These are phyloP conservation scores for Tinea trinotella DNA, from an alignment of 2,888 invertebrate species.

Conservation along the genomic window DNA sequence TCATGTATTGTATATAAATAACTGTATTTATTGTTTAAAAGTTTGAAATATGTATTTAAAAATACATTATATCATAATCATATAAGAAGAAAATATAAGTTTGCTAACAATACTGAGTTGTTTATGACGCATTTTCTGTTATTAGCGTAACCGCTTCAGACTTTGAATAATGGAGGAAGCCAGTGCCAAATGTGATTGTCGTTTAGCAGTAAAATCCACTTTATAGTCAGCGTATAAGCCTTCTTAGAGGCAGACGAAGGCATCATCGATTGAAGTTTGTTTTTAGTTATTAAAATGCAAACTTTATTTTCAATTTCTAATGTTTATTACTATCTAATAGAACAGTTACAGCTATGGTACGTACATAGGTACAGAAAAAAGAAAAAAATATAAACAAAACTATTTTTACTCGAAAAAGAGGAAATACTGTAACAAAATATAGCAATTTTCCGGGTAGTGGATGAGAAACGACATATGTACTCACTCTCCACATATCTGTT, in stretches of 20 bases:
- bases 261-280: background rate
- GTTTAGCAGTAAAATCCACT: conserved; percentile 16
- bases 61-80: too few species aligned
- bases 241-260: conserved; percentile 1
- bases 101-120: background rate
- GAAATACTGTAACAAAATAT: background rate
- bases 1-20: too few species aligned
- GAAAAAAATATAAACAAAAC: background rate
- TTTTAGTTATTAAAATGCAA: background rate
- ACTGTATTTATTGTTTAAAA: too few species aligned
- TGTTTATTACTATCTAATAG: background rate
- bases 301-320: background rate
- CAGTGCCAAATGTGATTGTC: conserved; percentile 17
- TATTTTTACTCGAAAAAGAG: background rate
- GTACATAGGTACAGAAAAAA: background rate
- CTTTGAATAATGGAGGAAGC: conserved; percentile 15
- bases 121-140: conserved; percentile 7
- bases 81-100: too few species aligned
- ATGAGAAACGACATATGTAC: background rate
- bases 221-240: conserved; percentile 16
- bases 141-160: conserved; percentile 12
- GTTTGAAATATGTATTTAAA: too few species aligned
- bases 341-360: too few species aligned
- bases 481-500: background rate
- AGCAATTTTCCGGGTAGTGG: conserved; percentile 2